A percentile compares a stretch with the other conserved stretches of the same genome.
phyloP scores from a whole-genome alignment of 2,888 invertebrate species.

The Augiades crinisus region DNA sequence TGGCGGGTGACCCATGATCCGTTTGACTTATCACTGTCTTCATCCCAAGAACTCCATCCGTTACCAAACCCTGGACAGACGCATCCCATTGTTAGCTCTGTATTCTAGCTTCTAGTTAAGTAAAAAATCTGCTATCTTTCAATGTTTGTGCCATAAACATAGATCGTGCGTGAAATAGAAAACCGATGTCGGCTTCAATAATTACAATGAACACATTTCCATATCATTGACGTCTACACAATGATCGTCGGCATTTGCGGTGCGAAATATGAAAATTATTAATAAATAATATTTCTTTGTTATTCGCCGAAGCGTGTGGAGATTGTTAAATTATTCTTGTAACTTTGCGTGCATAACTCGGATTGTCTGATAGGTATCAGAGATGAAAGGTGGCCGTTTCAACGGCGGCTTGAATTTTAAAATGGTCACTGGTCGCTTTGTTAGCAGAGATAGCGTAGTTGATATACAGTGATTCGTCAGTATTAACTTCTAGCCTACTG shows the following conservation, averaged over 20 bases:
- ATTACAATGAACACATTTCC: neutral
- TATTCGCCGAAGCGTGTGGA: conserved; percentile 8
- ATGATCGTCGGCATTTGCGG: neutral
- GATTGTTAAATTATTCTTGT: conserved; percentile 9
- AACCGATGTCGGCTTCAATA: too few species aligned
- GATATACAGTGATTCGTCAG: too few species aligned
- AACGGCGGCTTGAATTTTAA: conserved; percentile 19
- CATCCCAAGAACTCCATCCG: too few species aligned
- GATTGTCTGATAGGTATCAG: conserved; percentile 22
- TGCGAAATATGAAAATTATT: conserved; percentile 7
- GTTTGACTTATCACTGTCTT: too few species aligned
- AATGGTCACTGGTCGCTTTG: conserved; percentile 6
- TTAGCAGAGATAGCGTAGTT: conserved; percentile 2
- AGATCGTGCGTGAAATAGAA: too few species aligned
- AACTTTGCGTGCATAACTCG: conserved; percentile 9
- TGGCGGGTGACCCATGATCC: too few species aligned
- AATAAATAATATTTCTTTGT: conserved; percentile 23
- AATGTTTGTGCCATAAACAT: too few species aligned
- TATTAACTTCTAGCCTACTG: too few species aligned
- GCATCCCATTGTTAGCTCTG: too few species aligned
- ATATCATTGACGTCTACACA: neutral
- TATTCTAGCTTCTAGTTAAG: too few species aligned
- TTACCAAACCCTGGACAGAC: too few species aligned
- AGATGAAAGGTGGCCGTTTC: conserved; percentile 25
- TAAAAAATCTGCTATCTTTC: too few species aligned